Conservation (phyloP, 2,888 invertebrate genomes). For the Xylota segnis region DNA sequence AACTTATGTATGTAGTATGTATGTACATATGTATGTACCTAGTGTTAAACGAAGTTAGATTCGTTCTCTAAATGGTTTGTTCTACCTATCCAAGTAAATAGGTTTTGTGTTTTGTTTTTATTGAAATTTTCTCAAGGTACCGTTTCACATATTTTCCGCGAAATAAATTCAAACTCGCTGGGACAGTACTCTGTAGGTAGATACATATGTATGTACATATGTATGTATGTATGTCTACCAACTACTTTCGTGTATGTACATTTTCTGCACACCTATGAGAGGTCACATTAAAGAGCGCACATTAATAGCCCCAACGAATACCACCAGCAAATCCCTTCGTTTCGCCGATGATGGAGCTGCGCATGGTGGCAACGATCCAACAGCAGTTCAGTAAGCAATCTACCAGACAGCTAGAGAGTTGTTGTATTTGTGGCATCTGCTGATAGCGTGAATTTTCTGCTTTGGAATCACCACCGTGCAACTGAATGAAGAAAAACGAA, state of each 20-base stretch:
- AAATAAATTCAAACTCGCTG: conserved; percentile 4
- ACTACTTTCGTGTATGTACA: not conserved
- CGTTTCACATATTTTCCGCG: conserved; percentile 7
- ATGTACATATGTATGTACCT: no score
- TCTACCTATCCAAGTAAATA: not conserved
- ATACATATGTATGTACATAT: conserved; percentile 8
- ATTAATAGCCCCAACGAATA: conserved; percentile 15
- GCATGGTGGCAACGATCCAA: conserved; percentile 26
- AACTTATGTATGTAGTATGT: no score
- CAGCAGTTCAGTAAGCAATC: conserved; percentile 32
- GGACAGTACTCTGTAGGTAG: not conserved
- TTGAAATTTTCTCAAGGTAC: not conserved
- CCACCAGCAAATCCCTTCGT: conserved; percentile 4
- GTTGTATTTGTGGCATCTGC: conserved; percentile 31
- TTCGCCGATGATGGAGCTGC: conserved; percentile 19
- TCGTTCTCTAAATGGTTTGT: not conserved
- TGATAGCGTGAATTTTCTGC: conserved; percentile 34
- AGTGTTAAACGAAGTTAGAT: not conserved
- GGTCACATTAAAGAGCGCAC: conserved; percentile 6
- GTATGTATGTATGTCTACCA: no score
- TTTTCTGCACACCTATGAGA: conserved; percentile 23
- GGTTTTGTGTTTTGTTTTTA: not conserved
- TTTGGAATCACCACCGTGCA: conserved; percentile 11
- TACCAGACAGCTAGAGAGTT: conserved; percentile 11
- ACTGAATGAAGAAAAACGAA: not conserved